A percentile compares a stretch with the other conserved stretches of the same genome.
Evolutionary conservation across 2,797 vertebrate genomes (phyloP).

Genomic region (Remorina albescens): DNA sequence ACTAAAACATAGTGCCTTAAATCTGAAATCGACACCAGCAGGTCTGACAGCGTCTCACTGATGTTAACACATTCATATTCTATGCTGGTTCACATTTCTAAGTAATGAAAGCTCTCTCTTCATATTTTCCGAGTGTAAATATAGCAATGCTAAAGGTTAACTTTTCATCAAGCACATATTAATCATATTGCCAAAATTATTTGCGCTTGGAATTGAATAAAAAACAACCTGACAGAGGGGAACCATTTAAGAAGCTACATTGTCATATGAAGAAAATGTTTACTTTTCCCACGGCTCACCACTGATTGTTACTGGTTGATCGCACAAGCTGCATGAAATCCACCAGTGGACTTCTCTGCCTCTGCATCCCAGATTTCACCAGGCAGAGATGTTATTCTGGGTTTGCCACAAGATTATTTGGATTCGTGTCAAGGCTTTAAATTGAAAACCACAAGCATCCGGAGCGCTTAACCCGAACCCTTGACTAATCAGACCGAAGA

Average conservation of each 20-base stretch:
- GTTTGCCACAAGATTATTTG: conserved; percentile 74
- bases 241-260: conserved; percentile 42
- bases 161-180: conserved; percentile 50
- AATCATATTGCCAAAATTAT: conserved; percentile 51
- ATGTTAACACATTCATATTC: not conserved
- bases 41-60: not conserved
- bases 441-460: conserved; percentile 78
- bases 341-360: conserved; percentile 48
- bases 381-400: conserved; percentile 66
- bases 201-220: conserved; percentile 43
- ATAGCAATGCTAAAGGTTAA: conserved; percentile 55
- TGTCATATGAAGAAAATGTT: conserved; percentile 59
- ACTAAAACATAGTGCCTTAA: not conserved
- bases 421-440: conserved; percentile 74
- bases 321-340: conserved; percentile 67
- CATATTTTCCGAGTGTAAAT: conserved; percentile 46
- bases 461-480: conserved; percentile 59
- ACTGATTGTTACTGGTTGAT: conserved; percentile 70
- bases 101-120: conserved; percentile 25
- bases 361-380: conserved; percentile 66
- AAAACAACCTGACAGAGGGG: conserved; percentile 52
- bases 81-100: not conserved
- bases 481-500: conserved; percentile 76
- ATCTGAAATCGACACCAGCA: not conserved
- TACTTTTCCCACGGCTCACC: conserved; percentile 76